Conservation (phyloP, 2,797 vertebrate genomes). For the Dipus sagitta region DNA sequence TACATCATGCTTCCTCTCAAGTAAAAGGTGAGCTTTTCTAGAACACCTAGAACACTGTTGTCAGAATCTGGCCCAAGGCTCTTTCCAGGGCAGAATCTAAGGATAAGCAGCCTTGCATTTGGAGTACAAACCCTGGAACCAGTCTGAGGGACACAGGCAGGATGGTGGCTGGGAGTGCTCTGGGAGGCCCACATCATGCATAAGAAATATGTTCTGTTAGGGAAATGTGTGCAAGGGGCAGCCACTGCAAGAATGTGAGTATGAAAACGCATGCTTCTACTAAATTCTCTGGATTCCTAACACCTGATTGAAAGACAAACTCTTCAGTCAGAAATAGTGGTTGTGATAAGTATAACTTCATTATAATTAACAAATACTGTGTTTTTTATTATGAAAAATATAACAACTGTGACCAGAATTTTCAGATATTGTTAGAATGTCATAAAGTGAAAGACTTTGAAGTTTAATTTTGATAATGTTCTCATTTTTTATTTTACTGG, state of each 20-base stretch:
- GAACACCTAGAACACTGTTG: background rate
- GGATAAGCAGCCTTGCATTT: rapidly evolving
- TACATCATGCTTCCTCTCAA: background rate
- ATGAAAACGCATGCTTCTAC: background rate
- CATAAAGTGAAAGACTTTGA: background rate
- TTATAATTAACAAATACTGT: too few species aligned
- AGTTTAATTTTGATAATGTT: background rate
- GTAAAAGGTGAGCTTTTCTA: background rate
- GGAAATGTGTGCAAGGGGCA: background rate
- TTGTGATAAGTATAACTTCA: background rate
- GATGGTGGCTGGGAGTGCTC: rapidly evolving
- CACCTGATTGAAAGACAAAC: slow-evolving; percentile 10
- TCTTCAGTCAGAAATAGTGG: background rate
- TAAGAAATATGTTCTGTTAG: background rate
- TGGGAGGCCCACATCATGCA: rapidly evolving
- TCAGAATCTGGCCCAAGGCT: background rate
- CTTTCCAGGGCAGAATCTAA: background rate
- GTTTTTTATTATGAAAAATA: too few species aligned
- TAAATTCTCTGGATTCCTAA: background rate
- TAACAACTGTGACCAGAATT: background rate
- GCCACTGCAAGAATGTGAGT: background rate
- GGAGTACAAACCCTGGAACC: rapidly evolving
- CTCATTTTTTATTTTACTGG: slow-evolving; percentile 11
- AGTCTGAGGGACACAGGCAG: background rate
- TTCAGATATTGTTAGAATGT: slow-evolving; percentile 22